Conservation (phyloP, 2,888 invertebrate genomes). For the Loripinus fragilis region DNA sequence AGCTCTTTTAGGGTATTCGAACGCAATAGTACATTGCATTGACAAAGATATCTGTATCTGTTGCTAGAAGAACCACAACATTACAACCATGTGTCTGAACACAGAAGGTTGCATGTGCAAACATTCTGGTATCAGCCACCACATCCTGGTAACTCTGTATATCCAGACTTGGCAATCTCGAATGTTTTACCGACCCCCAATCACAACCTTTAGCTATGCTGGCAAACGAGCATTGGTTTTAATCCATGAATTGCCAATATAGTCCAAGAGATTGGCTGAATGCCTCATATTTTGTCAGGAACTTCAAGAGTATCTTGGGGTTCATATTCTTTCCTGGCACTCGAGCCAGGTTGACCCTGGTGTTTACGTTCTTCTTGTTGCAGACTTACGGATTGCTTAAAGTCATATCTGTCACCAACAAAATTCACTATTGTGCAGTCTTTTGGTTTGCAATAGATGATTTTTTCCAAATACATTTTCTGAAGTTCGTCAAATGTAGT, state of each 20-base stretch:
- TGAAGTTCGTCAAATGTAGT: background rate
- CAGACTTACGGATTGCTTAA: background rate
- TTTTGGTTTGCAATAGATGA: no score
- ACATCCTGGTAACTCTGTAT: background rate
- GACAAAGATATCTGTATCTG: constrained; percentile 1
- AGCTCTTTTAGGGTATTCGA: background rate
- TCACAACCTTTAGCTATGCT: background rate
- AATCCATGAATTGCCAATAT: no score
- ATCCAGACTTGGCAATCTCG: background rate
- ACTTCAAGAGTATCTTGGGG: background rate
- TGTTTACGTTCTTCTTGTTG: background rate
- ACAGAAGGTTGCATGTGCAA: background rate
- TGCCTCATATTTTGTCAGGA: background rate
- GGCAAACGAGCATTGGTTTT: background rate
- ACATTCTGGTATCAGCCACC: background rate
- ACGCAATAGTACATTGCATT: background rate
- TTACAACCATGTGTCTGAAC: background rate
- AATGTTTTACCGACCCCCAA: background rate
- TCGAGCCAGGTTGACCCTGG: background rate
- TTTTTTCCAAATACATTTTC: no score
- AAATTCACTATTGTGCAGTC: no score
- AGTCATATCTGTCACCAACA: no score
- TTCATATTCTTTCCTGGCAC: background rate
- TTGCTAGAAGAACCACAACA: background rate
- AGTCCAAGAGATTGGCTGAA: background rate